Base-by-base conservation (phyloP, 2,888 invertebrate species). In the Cantharis flavilabris region DNA sequence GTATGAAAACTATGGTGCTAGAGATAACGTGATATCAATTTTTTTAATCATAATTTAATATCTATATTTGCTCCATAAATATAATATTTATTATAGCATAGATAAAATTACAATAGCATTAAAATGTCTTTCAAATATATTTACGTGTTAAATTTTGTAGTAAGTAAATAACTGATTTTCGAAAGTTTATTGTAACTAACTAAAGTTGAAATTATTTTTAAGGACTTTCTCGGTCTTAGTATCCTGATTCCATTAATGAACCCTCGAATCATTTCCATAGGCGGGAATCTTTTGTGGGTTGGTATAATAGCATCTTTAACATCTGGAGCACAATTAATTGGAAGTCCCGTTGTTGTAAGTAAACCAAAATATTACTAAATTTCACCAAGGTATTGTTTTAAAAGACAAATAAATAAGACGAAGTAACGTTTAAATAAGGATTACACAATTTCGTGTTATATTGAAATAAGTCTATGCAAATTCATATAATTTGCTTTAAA, bases 171-270 rank as follows among this genome's bases (percentile, higher is more conserved):
- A 49, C 7, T 49, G n/a, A 49, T 49, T 23, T 67, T 20, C 11
- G 2, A 1, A 67, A 11, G 4, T 64, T 18, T 18, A 67, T 23
- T 18, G 13, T n/a, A 67, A 0, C 3, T 23, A 23, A 26, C 26
- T 26, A 26, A 18, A 67, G 13, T 23, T 20, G 23, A 23, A 26
- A 10, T 67, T 23, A 9, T 67, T 20, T 73, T 79, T 73, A 83
- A 92, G 92, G 92, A 92, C 85, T 87, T 92, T 69, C 86, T 92
- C 73, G 91, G 91, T 0, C 90, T 92, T 30, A 90, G 91, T 13
- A 83, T 92, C n/a, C 89, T 91, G 78, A 86, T 92, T 13, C 92
- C 92, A 20, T 84, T 92, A 74, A 85, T 91, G 69, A 88, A 90
- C 16, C 85, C 86, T 49, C 90, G 91, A 88, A 88, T 91, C 11